Base-by-base conservation (phyloP, 2,888 invertebrate genomes). In the Zele albiditarsus region DNA sequence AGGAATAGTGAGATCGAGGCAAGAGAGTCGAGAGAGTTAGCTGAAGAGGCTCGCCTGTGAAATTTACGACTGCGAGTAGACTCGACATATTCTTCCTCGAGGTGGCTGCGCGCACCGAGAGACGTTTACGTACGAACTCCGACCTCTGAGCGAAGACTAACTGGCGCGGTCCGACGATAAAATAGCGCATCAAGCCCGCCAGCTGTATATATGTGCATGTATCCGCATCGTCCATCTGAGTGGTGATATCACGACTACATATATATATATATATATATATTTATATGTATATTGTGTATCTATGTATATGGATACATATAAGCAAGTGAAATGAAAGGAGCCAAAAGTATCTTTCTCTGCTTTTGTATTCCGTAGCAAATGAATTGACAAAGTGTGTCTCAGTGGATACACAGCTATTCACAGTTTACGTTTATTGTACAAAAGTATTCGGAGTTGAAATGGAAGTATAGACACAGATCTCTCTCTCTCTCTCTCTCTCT, bases 111-210 rank as follows among this genome's bases (percentile, higher is more conserved):
- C 82, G 80, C 82, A 82, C 82, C 82, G 81, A 84, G 53, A 53
- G 85, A 85, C 84, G 82, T 82, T 84, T 84, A 84, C 84, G 84
- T 81, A 82, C 83, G 82, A 83, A 84, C 83, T 84, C 84, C 84
- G 81, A 83, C 84, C 85, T 81, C 82, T 82, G 80, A 83, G 83
- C 82, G 82, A 84, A 85, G 84, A 85, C 84, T 85, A 85, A 85
- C 85, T 84, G 83, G 82, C 82, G 82, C 82, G 79, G 82, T 81
- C 79, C 76, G 82, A 82, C 82, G 84, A 84, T 85, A 84, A 85
- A 85, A 84, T 81, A 82, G 81, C 82, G 81, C 83, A 84, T 84
- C 84, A 84, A 84, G 82, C 81, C 80, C 78, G 80, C 78, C 74
- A 73, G 73, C 78, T 79, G 74, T 77, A 27, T 27, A 67, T 23